phyloP scores from a whole-genome alignment of 1,140 invertebrate species.

The Latrodectus geometricus region DNA sequence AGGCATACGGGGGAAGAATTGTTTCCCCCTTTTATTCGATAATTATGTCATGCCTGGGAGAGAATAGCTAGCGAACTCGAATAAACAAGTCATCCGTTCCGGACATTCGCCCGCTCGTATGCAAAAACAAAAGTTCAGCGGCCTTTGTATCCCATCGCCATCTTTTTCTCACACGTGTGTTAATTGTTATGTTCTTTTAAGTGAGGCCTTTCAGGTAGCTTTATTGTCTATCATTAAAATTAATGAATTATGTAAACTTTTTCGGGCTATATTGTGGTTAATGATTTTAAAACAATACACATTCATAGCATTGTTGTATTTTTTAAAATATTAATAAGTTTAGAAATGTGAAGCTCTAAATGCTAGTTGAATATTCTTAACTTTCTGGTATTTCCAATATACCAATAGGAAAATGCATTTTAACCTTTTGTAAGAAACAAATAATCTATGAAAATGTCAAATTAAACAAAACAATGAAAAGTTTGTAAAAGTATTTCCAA shows the following conservation, averaged over 20 bases:
- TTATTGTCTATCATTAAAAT: neutral
- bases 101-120: neutral
- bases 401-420: too few species aligned
- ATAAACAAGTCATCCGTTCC: neutral
- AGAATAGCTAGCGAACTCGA: conserved; percentile 5
- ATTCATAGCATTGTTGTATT: neutral
- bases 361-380: too few species aligned
- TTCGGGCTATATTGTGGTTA: neutral
- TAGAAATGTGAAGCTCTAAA: neutral
- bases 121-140: conserved; percentile 1
- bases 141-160: neutral
- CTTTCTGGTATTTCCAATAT: too few species aligned
- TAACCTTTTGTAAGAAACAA: too few species aligned
- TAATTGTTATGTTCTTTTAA: neutral
- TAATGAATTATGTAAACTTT: neutral
- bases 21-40: neutral
- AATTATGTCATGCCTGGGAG: neutral
- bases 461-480: too few species aligned
- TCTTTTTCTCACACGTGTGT: neutral
- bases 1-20: neutral
- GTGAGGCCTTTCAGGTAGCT: too few species aligned
- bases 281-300: neutral
- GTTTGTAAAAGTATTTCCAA: too few species aligned
- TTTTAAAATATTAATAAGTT: neutral
- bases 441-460: too few species aligned